A percentile compares a stretch with the other conserved stretches of the same genome.
Evolutionary conservation across 2,888 invertebrate genomes (phyloP).

Genomic region (Eristalis intricaria): DNA sequence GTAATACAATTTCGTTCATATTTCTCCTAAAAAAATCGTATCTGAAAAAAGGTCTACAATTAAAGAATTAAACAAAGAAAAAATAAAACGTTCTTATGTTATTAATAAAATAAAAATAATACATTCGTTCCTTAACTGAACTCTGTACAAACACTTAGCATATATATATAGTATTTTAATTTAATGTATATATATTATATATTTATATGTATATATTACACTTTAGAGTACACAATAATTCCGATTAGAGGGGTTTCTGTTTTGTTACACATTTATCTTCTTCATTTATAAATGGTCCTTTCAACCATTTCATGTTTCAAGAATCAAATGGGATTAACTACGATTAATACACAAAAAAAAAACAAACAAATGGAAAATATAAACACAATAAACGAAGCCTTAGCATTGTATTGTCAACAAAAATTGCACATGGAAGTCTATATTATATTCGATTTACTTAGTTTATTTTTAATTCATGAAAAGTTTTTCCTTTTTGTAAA

Average conservation of each 20-base stretch:
- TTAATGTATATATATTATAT: conserved; percentile 60
- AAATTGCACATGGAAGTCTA: conserved; percentile 74
- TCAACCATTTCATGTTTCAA: conserved; percentile 42
- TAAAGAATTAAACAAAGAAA: conserved; percentile 15
- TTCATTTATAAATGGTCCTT: conserved; percentile 50
- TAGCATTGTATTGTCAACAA: conserved; percentile 75
- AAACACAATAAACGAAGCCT: conserved; percentile 64
- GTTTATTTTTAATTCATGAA: conserved; percentile 29
- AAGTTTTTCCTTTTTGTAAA: conserved; percentile 10
- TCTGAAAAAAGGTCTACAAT: background rate
- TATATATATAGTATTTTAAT: conserved; percentile 52
- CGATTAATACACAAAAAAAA: conserved; percentile 30
- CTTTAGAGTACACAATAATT: conserved; percentile 69
- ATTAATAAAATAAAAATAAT: conserved; percentile 45
- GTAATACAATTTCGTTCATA: conserved; percentile 52
- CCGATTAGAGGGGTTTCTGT: conserved; percentile 43
- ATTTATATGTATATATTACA: conserved; percentile 68
- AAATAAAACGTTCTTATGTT: conserved; percentile 39
- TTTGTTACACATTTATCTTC: conserved; percentile 46
- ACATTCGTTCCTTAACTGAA: conserved; percentile 49
- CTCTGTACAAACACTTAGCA: conserved; percentile 69
- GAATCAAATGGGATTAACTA: conserved; percentile 32
- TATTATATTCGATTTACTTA: conserved; percentile 67
- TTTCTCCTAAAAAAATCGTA: conserved; percentile 17
- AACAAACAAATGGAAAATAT: background rate